A percentile compares a stretch with the other conserved stretches of the same genome.
phyloP scores from a whole-genome alignment of 2,888 invertebrate species.

The Ellobium chinense region DNA sequence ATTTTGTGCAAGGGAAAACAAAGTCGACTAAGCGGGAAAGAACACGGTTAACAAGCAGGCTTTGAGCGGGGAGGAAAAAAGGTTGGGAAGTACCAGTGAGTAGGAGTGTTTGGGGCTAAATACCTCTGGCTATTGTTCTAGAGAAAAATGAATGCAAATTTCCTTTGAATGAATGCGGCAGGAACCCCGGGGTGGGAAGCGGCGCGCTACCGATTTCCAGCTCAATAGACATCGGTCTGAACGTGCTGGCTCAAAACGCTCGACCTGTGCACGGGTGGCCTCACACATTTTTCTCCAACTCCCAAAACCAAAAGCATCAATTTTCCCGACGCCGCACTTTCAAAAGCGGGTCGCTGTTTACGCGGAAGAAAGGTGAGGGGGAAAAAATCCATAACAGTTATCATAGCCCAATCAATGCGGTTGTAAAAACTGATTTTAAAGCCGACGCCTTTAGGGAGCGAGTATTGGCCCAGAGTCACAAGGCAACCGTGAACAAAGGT shows the following conservation, averaged over 20 bases:
- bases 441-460: background rate
- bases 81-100: too few species aligned
- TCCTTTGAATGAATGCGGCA: background rate
- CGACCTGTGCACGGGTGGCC: background rate
- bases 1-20: too few species aligned
- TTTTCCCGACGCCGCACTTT: background rate
- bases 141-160: background rate
- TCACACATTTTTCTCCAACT: background rate
- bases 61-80: too few species aligned
- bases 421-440: background rate
- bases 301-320: background rate
- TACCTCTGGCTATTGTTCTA: background rate
- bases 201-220: background rate
- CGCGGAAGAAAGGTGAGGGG: background rate
- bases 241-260: background rate
- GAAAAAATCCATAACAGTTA: slow-evolving; percentile 5
- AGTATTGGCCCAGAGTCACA: background rate
- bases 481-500: background rate
- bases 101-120: background rate
- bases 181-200: background rate
- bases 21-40: too few species aligned
- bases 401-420: background rate
- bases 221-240: background rate
- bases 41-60: too few species aligned
- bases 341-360: background rate